Conservation (phyloP, 2,888 invertebrate species). For the Drosophila paramelanica region DNA sequence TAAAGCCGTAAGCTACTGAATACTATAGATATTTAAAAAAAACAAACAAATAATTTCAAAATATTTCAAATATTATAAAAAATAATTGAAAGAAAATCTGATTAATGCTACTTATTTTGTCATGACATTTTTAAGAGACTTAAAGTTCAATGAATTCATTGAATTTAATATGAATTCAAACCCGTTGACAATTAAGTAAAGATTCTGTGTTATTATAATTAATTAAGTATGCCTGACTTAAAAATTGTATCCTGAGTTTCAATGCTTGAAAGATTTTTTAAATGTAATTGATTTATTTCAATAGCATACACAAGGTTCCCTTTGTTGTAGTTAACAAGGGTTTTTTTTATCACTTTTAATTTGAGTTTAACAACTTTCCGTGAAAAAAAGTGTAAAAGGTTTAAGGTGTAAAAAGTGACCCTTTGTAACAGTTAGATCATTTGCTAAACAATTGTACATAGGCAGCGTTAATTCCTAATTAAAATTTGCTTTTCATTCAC, state of each 20-base stretch:
- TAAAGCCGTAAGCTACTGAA: too few species aligned
- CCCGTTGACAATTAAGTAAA: neutral
- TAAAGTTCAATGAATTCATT: constrained; percentile 16
- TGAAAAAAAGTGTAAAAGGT: too few species aligned
- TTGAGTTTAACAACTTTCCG: neutral
- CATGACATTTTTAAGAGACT: neutral
- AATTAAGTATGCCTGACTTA: neutral
- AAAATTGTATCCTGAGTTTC: neutral
- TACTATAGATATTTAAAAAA: too few species aligned
- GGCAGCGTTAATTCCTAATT: constrained; percentile 34
- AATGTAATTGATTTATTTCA: neutral
- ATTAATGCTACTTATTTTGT: neutral
- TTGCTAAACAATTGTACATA: constrained; percentile 10
- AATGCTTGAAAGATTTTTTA: neutral
- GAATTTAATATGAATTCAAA: neutral
- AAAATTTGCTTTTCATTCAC: constrained; percentile 33
- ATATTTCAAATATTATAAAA: neutral
- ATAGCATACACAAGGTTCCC: neutral
- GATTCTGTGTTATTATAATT: neutral
- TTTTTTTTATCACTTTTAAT: neutral
- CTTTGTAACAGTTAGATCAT: neutral
- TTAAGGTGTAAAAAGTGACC: too few species aligned
- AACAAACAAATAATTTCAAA: neutral
- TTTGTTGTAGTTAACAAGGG: neutral
- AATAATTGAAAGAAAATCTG: neutral